A percentile compares a stretch with the other conserved stretches of the same genome.
Conservation (phyloP, 2,888 invertebrate species). For the Globia sparganii region DNA sequence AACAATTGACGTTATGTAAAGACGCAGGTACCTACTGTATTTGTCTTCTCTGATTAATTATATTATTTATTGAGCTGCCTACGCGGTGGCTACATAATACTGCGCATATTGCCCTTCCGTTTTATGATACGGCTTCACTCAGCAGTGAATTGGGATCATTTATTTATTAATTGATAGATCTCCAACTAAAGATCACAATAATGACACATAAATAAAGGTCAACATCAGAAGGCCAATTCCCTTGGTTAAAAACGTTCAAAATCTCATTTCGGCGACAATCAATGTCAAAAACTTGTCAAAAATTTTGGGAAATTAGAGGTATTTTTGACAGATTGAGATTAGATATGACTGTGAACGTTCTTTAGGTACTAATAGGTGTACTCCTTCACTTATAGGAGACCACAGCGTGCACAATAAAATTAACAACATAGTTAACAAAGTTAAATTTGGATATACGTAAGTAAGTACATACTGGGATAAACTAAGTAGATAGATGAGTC, state of each 20-base stretch:
- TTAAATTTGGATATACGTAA: not conserved
- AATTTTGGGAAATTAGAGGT: too few species aligned
- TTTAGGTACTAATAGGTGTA: not conserved
- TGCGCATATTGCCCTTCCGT: not conserved
- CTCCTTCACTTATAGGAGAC: not conserved
- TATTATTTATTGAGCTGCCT: conserved; percentile 11
- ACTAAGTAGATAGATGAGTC: not conserved
- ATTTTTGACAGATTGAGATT: too few species aligned
- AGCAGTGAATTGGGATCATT: not conserved
- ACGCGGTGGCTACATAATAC: not conserved
- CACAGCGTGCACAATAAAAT: too few species aligned
- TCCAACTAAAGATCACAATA: not conserved
- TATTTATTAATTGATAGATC: not conserved
- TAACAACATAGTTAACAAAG: not conserved
- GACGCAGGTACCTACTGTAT: conserved; percentile 33
- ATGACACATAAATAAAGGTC: not conserved
- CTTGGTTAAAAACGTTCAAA: too few species aligned
- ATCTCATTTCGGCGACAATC: too few species aligned
- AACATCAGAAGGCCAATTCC: not conserved
- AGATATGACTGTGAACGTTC: too few species aligned
- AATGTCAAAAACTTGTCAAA: too few species aligned
- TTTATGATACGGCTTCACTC: not conserved
- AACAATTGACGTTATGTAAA: conserved; percentile 61
- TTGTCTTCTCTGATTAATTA: conserved; percentile 51
- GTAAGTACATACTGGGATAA: not conserved